These are phyloP conservation scores for Oreocharis arfaki DNA, from an alignment of 2,113 vertebrate genomes.

Conservation along the genomic window DNA sequence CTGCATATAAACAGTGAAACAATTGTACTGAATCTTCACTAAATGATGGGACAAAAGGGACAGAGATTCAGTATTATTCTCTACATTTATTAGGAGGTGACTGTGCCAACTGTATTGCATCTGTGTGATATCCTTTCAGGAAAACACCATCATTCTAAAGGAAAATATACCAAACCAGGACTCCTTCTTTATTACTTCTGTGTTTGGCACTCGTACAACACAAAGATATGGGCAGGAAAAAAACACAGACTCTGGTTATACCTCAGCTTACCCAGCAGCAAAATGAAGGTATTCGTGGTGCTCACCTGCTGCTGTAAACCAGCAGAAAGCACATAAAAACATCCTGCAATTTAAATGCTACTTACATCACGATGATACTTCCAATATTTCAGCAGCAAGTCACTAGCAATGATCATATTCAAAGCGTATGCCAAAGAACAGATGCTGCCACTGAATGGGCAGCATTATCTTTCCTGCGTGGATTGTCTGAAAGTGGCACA, in stretches of 20 bases:
- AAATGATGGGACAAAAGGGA: not conserved
- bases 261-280: not conserved
- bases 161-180: not conserved
- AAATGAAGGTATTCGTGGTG: not conserved
- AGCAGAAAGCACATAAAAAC: not conserved
- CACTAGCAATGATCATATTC: not conserved
- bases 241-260: not conserved
- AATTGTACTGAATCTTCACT: not conserved
- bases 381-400: slow-evolving; percentile 3
- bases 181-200: not conserved
- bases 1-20: not conserved
- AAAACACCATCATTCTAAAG: not conserved
- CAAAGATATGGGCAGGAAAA: not conserved
- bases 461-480: slow-evolving; percentile 41
- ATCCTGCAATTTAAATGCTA: not conserved
- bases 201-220: not conserved
- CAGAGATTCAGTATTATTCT: not conserved
- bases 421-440: slow-evolving; percentile 9
- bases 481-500: slow-evolving; percentile 49
- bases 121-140: not conserved
- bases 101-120: accelerated
- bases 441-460: slow-evolving; percentile 47
- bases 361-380: not conserved
- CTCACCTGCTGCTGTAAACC: not conserved
- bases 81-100: not conserved